Conservation (phyloP, 1,140 invertebrate species). For the Lamellibrachia luymesi region DNA sequence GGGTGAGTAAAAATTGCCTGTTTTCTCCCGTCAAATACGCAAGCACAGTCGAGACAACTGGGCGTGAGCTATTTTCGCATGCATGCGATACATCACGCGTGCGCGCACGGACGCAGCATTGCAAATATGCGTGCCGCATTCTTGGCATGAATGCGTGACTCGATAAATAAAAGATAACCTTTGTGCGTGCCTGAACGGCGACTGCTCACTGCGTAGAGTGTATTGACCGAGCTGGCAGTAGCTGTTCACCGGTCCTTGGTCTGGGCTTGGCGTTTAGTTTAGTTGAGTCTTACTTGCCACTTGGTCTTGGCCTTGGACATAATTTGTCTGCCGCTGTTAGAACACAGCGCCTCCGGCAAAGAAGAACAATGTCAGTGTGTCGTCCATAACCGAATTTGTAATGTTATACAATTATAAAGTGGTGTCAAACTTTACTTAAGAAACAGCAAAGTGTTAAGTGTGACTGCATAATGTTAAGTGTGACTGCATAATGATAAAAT, state of each 20-base stretch:
- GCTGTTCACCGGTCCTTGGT: background rate
- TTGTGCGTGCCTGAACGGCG: background rate
- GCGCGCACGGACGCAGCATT: slow-evolving; percentile 33
- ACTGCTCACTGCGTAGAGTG: background rate
- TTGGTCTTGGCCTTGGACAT: background rate
- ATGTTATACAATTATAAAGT: no score
- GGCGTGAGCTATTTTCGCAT: slow-evolving; percentile 32
- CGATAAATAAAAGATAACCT: slow-evolving; percentile 15
- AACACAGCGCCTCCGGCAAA: background rate
- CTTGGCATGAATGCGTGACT: slow-evolving; percentile 26
- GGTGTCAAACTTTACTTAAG: no score
- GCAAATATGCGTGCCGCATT: slow-evolving; percentile 28
- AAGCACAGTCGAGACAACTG: slow-evolving; percentile 14
- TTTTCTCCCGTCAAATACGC: slow-evolving; percentile 18
- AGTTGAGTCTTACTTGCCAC: background rate
- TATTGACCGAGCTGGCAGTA: background rate
- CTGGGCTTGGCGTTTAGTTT: background rate
- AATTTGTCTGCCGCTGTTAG: background rate
- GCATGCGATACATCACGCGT: slow-evolving; percentile 45
- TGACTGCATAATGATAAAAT: no score
- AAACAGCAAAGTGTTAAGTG: no score
- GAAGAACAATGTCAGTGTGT: background rate
- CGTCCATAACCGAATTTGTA: background rate
- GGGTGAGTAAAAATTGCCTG: slow-evolving; percentile 37
- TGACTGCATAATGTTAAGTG: no score